A percentile compares a stretch with the other conserved stretches of the same genome.
phyloP scores from a whole-genome alignment of 2,888 invertebrate species.

The Acronicta psi region DNA sequence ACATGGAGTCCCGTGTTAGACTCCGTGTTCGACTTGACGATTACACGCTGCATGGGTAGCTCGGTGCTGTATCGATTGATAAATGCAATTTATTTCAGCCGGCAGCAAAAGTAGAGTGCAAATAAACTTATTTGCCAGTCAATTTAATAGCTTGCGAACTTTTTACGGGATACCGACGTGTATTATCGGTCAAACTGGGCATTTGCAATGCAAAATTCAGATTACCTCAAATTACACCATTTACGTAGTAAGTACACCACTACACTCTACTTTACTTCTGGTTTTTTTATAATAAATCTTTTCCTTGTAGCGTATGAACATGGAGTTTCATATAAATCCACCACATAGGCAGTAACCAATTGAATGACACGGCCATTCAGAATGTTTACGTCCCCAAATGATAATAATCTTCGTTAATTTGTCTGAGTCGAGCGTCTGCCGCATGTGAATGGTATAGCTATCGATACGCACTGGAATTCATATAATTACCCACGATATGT shows the following conservation, averaged over 20 bases:
- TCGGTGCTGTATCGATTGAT: slow-evolving; percentile 33
- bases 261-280: too few relatives aligned
- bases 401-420: slow-evolving; percentile 38
- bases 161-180: slow-evolving; percentile 21
- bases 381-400: slow-evolving; percentile 20
- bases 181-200: slow-evolving; percentile 5
- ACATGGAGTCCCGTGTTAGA: slow-evolving; percentile 17
- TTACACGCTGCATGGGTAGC: slow-evolving; percentile 5
- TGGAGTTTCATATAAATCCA: slow-evolving; percentile 3
- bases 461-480: slow-evolving; percentile 48
- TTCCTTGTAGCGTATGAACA: not conserved
- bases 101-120: slow-evolving; percentile 30
- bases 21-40: too few relatives aligned
- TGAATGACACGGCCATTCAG: slow-evolving; percentile 10
- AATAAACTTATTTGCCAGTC: slow-evolving; percentile 46
- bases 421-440: slow-evolving; percentile 16
- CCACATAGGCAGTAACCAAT: not conserved
- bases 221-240: not conserved
- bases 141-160: slow-evolving; percentile 38
- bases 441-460: slow-evolving; percentile 47
- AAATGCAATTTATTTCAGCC: slow-evolving; percentile 42
- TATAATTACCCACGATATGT: slow-evolving; percentile 53
- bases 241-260: not conserved
- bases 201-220: slow-evolving; percentile 6
- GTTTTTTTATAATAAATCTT: not conserved